Evolutionary conservation across 2,888 invertebrate species (phyloP), one percentile per base, ranked within the genome.

Genomic region (Beris morrisii): DNA sequence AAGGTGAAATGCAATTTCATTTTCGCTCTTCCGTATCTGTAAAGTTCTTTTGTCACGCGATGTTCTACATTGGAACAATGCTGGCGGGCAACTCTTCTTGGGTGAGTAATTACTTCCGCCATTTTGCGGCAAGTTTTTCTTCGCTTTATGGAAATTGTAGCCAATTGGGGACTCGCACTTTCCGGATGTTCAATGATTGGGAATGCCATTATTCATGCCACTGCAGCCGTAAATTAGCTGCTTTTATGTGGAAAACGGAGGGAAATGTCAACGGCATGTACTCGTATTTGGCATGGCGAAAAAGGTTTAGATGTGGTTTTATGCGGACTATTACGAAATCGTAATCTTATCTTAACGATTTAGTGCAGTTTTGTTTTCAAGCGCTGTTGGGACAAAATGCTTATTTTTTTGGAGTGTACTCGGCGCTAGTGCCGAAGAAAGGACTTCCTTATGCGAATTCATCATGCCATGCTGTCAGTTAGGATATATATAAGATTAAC

Each of bases 121-220:
- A 61, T 61, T 61, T 61, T 61, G 61, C 22, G 61, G 61, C 43
- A 13, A 43, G 61, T 61, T 46, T 52, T 61, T 61, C 50, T 50
- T 38, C 22, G 38, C 50, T 22, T 43, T 30, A 61, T 61, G 61
- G 38, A 61, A 61, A 61, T 61, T 52, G 61, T 43, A 61, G 50
- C 52, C 61, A 61, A 61, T 61, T 61, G 61, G 61, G 61, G 50
- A 52, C 52, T 61, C 61, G 52, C 61, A 61, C 61, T 61, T 61
- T 50, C 52, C 31, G 61, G 61, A 61, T 52, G 52, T 38, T 52
- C 38, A 11, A 38, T 28, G 52, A 52, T 61, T 50, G 38, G 38
- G 44, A 61, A 38, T 32, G 52, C 50, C 44, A 61, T 61, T 61
- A 61, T 61, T 61, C 61, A 61, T 61, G 61, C 50, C 38, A 52